Evolutionary conservation across 2,113 vertebrate species (phyloP).

Genomic region (Aspidoscelis tigris): DNA sequence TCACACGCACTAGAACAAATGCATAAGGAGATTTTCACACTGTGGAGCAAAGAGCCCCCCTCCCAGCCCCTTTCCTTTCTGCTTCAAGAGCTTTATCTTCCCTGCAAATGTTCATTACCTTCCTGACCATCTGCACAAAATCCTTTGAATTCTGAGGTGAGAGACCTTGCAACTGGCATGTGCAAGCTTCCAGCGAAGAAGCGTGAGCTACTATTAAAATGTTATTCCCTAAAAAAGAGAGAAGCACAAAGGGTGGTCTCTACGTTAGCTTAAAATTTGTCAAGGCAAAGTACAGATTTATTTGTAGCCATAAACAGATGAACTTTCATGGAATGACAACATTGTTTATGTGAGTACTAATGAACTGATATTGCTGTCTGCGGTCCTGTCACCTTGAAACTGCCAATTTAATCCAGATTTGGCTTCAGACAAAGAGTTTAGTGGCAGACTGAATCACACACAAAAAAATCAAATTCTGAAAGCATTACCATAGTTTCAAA

Average conservation of each 20-base stretch:
- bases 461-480: too few species aligned
- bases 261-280: neutral
- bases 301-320: too few species aligned
- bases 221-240: constrained; percentile 83
- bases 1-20: neutral
- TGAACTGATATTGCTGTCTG: too few species aligned
- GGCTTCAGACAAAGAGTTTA: too few species aligned
- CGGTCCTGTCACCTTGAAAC: too few species aligned
- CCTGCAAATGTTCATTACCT: constrained; percentile 77
- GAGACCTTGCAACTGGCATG: constrained; percentile 95
- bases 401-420: too few species aligned
- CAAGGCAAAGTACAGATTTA: neutral
- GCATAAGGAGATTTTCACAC: neutral
- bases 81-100: neutral
- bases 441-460: too few species aligned
- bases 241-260: neutral
- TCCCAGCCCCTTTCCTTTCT: too few species aligned
- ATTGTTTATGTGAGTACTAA: too few species aligned
- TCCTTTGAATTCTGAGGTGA: constrained; percentile 96
- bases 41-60: neutral
- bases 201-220: constrained; percentile 97
- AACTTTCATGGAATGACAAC: too few species aligned
- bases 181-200: constrained; percentile 96
- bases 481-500: too few species aligned
- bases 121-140: constrained; percentile 97